Evolutionary conservation across 2,797 vertebrate genomes (phyloP).

Genomic region (Syndactyla subalaris): DNA sequence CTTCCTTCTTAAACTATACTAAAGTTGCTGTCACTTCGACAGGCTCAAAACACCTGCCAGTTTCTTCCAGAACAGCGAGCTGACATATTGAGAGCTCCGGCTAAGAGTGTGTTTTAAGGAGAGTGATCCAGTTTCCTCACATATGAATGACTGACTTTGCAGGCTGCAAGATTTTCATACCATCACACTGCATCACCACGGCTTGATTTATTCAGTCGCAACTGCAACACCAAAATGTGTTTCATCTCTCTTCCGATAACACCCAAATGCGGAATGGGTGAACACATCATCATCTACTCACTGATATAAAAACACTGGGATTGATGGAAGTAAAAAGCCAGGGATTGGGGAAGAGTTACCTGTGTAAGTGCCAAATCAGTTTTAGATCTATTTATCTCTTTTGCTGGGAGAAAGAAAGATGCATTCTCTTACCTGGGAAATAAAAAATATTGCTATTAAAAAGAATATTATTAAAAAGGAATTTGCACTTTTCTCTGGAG

Average conservation of each 20-base stretch:
- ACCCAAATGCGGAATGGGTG: slow-evolving; percentile 25
- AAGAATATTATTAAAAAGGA: background rate
- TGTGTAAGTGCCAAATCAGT: background rate
- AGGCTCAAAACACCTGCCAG: slow-evolving; percentile 23
- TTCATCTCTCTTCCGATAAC: slow-evolving; percentile 47
- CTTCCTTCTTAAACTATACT: background rate
- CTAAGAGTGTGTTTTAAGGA: slow-evolving; percentile 1
- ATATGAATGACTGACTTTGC: background rate
- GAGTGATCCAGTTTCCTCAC: slow-evolving; percentile 29
- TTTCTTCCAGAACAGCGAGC: background rate
- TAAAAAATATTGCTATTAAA: background rate
- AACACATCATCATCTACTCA: slow-evolving; percentile 36
- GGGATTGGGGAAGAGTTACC: background rate
- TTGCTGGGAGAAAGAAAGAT: background rate
- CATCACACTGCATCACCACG: background rate
- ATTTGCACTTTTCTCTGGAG: background rate
- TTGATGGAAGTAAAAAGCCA: slow-evolving; percentile 37
- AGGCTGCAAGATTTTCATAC: slow-evolving; percentile 42
- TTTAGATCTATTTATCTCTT: background rate
- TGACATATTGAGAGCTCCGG: slow-evolving; percentile 47
- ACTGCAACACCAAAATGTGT: slow-evolving; percentile 31
- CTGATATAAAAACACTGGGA: slow-evolving; percentile 6
- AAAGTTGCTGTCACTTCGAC: background rate
- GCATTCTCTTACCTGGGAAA: background rate
- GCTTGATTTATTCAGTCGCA: slow-evolving; percentile 54